Percentiles rank a stretch among this genome's conserved stretches.
These are phyloP conservation scores for Tautogolabrus adspersus DNA, from an alignment of 2,113 vertebrate genomes.

Conservation along the genomic window DNA sequence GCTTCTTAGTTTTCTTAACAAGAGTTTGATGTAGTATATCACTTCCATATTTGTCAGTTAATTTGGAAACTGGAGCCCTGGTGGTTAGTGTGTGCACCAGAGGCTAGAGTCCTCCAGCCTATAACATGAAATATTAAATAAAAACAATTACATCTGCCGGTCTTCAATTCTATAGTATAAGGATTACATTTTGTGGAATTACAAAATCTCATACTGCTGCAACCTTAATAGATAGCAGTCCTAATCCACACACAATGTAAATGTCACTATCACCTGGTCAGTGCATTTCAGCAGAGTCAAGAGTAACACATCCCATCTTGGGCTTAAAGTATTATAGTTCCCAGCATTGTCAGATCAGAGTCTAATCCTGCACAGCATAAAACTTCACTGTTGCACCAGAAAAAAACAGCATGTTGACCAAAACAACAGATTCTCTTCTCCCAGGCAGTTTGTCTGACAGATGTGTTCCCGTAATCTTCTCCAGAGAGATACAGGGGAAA, in stretches of 20 bases:
- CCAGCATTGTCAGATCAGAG: conserved; percentile 24
- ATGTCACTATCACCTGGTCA: background rate
- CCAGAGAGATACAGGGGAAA: conserved; percentile 7
- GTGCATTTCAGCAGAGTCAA: conserved; percentile 8
- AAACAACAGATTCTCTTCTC: conserved; percentile 35
- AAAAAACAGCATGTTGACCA: conserved; percentile 31
- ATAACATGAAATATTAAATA: too few relatives aligned
- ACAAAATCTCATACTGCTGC: background rate
- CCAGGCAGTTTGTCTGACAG: conserved; percentile 8
- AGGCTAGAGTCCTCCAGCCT: too few relatives aligned
- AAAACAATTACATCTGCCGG: too few relatives aligned
- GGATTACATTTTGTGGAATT: background rate
- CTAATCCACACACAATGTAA: background rate
- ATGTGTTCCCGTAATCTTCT: conserved; percentile 2
- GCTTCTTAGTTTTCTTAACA: too few relatives aligned
- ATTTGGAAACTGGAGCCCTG: background rate
- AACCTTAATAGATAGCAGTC: background rate
- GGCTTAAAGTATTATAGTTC: conserved; percentile 26
- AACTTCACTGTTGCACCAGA: conserved; percentile 33
- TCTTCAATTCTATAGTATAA: too few relatives aligned
- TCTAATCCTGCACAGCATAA: conserved; percentile 39
- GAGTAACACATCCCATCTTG: conserved; percentile 19
- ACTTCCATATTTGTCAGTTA: background rate
- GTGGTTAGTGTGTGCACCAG: too few relatives aligned
- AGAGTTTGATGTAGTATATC: background rate